Percentiles rank a stretch among this genome's conserved stretches.
phyloP scores from a whole-genome alignment of 2,888 invertebrate genomes.

The Aricia artaxerxes region DNA sequence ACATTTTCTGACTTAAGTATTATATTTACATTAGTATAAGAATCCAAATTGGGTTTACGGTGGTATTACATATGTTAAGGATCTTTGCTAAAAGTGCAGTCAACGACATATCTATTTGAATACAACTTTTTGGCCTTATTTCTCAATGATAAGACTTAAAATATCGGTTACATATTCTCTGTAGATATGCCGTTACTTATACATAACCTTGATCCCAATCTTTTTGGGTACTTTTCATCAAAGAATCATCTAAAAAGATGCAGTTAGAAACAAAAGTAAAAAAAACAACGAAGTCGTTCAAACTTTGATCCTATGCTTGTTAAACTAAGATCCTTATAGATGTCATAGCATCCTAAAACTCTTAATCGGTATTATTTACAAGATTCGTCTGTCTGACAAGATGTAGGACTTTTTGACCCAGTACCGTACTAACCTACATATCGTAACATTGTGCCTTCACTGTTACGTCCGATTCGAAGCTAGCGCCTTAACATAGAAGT shows the following conservation, averaged over 20 bases:
- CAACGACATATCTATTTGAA: background rate
- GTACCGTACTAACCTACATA: conserved; percentile 51
- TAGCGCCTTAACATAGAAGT: conserved; percentile 75
- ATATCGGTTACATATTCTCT: no score
- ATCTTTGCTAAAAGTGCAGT: background rate
- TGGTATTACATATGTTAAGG: background rate
- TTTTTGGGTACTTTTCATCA: no score
- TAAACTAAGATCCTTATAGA: background rate
- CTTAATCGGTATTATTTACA: conserved; percentile 1
- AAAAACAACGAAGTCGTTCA: no score
- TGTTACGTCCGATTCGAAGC: conserved; percentile 56
- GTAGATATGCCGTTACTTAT: no score
- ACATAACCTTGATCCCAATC: no score
- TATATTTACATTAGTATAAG: background rate
- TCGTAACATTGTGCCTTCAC: conserved; percentile 60
- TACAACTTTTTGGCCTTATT: no score
- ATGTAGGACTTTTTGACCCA: conserved; percentile 9
- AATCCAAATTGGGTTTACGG: background rate
- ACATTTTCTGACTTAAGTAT: background rate
- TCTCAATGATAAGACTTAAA: no score
- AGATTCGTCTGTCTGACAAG: background rate
- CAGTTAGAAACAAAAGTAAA: no score
- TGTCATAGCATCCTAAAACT: background rate
- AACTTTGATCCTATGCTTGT: no score
- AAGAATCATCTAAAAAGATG: no score